Evolutionary conservation across 2,113 vertebrate species (phyloP).

Genomic region (Edolisoma coerulescens): DNA sequence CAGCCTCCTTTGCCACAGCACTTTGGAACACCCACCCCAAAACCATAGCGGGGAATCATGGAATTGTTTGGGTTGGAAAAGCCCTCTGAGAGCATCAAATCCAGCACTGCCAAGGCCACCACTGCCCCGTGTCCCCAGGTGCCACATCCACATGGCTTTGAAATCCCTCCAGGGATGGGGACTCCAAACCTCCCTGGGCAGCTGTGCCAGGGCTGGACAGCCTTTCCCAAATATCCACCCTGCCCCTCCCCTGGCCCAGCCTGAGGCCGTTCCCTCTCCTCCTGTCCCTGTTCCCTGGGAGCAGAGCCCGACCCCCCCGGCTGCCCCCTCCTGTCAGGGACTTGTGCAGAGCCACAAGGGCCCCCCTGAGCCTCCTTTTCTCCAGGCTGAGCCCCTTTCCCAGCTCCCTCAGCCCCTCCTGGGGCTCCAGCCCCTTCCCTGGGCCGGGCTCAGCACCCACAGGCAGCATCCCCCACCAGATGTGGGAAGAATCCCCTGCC

Average conservation of each 20-base stretch:
- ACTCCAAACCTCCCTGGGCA: neutral
- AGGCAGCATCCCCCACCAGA: neutral
- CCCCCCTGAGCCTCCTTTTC: neutral
- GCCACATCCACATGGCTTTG: neutral
- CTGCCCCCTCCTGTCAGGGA: neutral
- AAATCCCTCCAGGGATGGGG: neutral
- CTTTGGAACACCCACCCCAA: too few species aligned
- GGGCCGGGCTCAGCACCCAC: rapidly evolving
- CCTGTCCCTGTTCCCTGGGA: neutral
- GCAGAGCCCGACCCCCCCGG: neutral
- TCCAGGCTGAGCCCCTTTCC: neutral
- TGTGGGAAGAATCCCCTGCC: rapidly evolving
- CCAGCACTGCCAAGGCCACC: neutral
- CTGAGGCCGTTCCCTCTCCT: neutral
- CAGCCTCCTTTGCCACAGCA: rapidly evolving
- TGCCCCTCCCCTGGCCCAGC: neutral
- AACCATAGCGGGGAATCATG: rapidly evolving
- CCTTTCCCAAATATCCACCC: too few species aligned
- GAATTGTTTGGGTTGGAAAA: neutral
- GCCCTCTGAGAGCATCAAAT: rapidly evolving
- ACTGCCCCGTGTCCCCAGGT: neutral
- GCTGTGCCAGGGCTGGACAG: neutral
- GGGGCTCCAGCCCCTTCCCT: neutral
- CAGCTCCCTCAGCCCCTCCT: neutral
- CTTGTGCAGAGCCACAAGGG: neutral